Percentiles rank a stretch among this genome's conserved stretches.
These are phyloP conservation scores for Gallinago nigripennis DNA, from an alignment of 2,797 vertebrate species.

Conservation along the genomic window DNA sequence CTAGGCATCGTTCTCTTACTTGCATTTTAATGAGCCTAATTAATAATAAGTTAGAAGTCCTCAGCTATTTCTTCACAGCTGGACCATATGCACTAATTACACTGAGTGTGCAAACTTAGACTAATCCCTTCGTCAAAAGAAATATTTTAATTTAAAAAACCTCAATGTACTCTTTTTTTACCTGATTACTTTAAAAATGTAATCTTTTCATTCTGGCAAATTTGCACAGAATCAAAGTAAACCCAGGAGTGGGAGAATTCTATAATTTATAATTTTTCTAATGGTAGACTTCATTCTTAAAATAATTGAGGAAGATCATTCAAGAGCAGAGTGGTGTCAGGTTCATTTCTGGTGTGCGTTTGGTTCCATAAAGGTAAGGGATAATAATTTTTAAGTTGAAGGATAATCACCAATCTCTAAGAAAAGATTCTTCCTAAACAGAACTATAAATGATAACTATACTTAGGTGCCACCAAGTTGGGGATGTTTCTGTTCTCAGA, in stretches of 20 bases:
- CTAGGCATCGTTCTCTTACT: slow-evolving; percentile 81
- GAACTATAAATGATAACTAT: slow-evolving; percentile 4
- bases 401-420: not conserved
- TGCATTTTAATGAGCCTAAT: slow-evolving; percentile 88
- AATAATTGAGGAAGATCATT: slow-evolving; percentile 31
- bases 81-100: slow-evolving; percentile 88
- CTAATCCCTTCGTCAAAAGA: slow-evolving; percentile 75
- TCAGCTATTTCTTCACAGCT: slow-evolving; percentile 83
- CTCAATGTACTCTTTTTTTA: slow-evolving; percentile 24
- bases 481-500: not conserved
- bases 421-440: not conserved
- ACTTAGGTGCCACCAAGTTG: not conserved
- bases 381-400: slow-evolving; percentile 47
- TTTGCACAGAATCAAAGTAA: slow-evolving; percentile 56
- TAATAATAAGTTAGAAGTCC: slow-evolving; percentile 86
- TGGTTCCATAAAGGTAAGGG: not conserved
- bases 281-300: slow-evolving; percentile 20
- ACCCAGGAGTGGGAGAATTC: not conserved
- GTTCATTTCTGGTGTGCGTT: slow-evolving; percentile 1
- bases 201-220: slow-evolving; percentile 31
- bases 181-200: slow-evolving; percentile 40
- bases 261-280: slow-evolving; percentile 40
- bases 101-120: slow-evolving; percentile 75
- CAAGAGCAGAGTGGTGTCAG: slow-evolving; percentile 38
- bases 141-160: slow-evolving; percentile 70